phyloP scores from a whole-genome alignment of 92 coral and sea anemone species.

The Porites divaricata region DNA sequence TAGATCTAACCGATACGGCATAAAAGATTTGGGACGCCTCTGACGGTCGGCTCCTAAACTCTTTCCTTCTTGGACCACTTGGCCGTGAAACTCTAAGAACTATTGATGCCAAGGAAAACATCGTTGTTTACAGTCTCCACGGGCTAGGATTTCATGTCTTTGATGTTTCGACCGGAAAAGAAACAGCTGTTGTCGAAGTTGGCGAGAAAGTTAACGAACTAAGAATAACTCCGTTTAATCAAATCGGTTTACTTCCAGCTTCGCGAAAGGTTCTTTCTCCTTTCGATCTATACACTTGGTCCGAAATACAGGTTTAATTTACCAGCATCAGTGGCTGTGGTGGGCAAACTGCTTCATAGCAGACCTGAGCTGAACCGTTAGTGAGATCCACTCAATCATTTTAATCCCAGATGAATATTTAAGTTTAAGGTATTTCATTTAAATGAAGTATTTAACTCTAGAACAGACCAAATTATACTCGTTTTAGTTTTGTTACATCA shows the following conservation, averaged over 20 bases:
- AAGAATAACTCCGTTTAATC: constrained; percentile 24
- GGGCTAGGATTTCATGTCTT: constrained; percentile 61
- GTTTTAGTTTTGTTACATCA: too few relatives aligned
- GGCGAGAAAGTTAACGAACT: constrained; percentile 52
- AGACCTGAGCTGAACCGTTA: too few relatives aligned
- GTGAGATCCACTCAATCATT: too few relatives aligned
- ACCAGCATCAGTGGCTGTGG: too few relatives aligned
- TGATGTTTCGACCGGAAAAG: constrained; percentile 45
- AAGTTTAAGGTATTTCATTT: too few relatives aligned
- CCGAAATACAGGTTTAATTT: too few relatives aligned
- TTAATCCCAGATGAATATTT: too few relatives aligned
- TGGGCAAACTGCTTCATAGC: too few relatives aligned
- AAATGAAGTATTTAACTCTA: too few relatives aligned
- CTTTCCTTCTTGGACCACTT: constrained; percentile 33
- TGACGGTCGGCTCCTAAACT: constrained; percentile 39
- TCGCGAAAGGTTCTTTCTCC: constrained; percentile 41
- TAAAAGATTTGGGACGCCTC: constrained; percentile 59
- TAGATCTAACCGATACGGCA: constrained; percentile 56
- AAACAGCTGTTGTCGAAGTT: constrained; percentile 41
- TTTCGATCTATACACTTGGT: constrained; percentile 40
- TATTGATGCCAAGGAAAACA: constrained; percentile 51
- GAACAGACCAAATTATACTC: too few relatives aligned
- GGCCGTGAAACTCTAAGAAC: constrained; percentile 55
- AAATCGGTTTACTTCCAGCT: constrained; percentile 49
- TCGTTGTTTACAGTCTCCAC: constrained; percentile 56